Conservation (phyloP, 1,140 invertebrate genomes). For the Scaptomyza pallida region DNA sequence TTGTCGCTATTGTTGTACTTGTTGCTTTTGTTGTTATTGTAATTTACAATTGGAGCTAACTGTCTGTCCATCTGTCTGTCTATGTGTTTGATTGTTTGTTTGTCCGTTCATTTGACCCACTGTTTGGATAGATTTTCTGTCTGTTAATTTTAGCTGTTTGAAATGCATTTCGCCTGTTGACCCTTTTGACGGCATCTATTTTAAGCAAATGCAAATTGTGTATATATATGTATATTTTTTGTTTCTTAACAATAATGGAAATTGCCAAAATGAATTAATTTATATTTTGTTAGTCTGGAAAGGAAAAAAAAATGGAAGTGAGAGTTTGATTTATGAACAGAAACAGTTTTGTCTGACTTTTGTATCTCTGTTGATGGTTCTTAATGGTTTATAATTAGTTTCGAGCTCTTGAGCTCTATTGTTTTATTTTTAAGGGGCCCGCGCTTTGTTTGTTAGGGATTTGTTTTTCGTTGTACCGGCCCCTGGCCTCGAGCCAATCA, state of each 20-base stretch:
- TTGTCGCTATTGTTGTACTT: conserved; percentile 29
- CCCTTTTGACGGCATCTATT: conserved; percentile 68
- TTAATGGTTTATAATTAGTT: conserved; percentile 69
- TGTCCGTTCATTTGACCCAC: conserved; percentile 54
- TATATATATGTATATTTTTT: neutral
- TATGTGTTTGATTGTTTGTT: conserved; percentile 37
- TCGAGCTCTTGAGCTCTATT: conserved; percentile 21
- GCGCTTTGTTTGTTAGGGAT: conserved; percentile 49
- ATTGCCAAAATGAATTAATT: conserved; percentile 51
- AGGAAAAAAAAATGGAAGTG: conserved; percentile 33
- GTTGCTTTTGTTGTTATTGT: conserved; percentile 33
- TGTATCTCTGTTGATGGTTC: conserved; percentile 50
- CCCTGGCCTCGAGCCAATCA: conserved; percentile 64
- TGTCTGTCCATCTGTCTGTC: conserved; percentile 35
- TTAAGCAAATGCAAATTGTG: conserved; percentile 55
- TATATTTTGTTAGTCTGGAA: neutral
- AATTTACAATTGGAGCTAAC: conserved; percentile 47
- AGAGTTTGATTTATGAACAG: conserved; percentile 75
- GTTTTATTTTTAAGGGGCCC: conserved; percentile 19
- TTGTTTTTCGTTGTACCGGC: conserved; percentile 29
- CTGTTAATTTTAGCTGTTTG: conserved; percentile 53
- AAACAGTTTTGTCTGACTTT: conserved; percentile 39
- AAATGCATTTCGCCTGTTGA: conserved; percentile 68
- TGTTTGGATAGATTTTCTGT: conserved; percentile 39
- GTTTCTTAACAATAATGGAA: conserved; percentile 34